phyloP scores from a whole-genome alignment of 2,113 vertebrate genomes.

The Typhlomys cinereus region DNA sequence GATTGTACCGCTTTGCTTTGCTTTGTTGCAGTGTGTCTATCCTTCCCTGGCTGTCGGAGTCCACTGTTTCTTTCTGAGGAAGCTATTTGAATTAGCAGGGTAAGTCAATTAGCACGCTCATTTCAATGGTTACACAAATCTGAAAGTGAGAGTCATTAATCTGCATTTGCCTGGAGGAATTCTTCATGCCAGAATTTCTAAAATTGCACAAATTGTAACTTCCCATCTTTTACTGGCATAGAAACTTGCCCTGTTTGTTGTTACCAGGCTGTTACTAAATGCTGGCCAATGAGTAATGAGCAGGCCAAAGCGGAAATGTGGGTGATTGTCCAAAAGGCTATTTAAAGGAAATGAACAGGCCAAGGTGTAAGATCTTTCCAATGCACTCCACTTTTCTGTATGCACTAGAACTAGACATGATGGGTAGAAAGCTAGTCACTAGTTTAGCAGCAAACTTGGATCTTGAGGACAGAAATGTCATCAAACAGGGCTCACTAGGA shows the following conservation, averaged over 20 bases:
- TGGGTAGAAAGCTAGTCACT: not conserved
- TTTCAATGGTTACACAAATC: not conserved
- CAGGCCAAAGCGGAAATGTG: not conserved
- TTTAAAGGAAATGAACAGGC: not conserved
- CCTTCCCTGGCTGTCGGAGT: not conserved
- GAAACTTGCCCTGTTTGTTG: not conserved
- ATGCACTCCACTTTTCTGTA: not conserved
- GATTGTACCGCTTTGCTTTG: not conserved
- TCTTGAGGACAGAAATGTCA: not conserved
- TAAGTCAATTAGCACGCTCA: not conserved
- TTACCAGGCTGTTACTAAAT: not conserved
- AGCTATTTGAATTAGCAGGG: no score
- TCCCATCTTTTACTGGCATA: not conserved
- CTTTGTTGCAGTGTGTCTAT: not conserved
- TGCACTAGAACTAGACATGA: not conserved
- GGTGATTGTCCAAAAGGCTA: not conserved
- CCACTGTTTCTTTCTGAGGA: no score
- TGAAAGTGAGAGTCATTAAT: slow-evolving; percentile 1
- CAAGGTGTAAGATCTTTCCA: not conserved
- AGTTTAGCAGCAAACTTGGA: not conserved
- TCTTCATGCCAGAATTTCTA: not conserved
- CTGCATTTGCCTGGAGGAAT: not conserved
- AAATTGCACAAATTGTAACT: not conserved
- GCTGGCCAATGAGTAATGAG: not conserved
- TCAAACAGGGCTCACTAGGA: not conserved